These are phyloP conservation scores for Acanthopleura granulata DNA, from an alignment of 2,888 invertebrate genomes.

Conservation along the genomic window DNA sequence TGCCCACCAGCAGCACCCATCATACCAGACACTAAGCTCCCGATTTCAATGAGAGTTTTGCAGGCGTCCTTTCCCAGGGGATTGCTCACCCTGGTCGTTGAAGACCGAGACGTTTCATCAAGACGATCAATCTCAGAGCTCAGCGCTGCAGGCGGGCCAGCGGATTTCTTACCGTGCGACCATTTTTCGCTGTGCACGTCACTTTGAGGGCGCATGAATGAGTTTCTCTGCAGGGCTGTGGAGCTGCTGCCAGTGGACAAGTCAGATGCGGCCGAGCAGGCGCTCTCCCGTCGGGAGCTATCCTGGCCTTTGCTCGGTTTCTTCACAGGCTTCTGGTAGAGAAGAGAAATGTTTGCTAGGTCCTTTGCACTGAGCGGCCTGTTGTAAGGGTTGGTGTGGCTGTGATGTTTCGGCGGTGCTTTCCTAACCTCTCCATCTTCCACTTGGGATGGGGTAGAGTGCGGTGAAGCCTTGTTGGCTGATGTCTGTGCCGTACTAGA, in stretches of 20 bases:
- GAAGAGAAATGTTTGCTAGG: constrained; percentile 5
- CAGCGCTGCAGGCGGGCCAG: background rate
- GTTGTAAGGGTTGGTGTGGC: constrained; percentile 49
- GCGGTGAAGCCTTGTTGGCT: background rate
- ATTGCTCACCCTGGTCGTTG: background rate
- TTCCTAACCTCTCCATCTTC: background rate
- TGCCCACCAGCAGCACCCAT: background rate
- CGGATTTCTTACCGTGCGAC: background rate
- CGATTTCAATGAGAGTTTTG: background rate
- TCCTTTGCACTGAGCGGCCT: constrained; percentile 64
- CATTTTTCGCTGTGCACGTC: background rate
- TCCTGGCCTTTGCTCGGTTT: background rate
- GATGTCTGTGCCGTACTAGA: background rate
- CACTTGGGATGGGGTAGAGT: background rate
- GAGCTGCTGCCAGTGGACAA: background rate
- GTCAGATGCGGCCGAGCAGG: too few relatives aligned
- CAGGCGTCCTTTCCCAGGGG: background rate
- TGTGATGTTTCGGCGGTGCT: constrained; percentile 21
- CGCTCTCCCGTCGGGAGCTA: too few relatives aligned
- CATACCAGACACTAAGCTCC: background rate
- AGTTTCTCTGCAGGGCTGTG: constrained; percentile 4
- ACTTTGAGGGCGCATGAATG: background rate
- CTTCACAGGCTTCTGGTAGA: background rate
- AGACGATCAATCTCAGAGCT: background rate
- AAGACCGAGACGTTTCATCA: too few relatives aligned